Evolutionary conservation across 2,113 vertebrate species (phyloP).

Genomic region (Megalops atlanticus): DNA sequence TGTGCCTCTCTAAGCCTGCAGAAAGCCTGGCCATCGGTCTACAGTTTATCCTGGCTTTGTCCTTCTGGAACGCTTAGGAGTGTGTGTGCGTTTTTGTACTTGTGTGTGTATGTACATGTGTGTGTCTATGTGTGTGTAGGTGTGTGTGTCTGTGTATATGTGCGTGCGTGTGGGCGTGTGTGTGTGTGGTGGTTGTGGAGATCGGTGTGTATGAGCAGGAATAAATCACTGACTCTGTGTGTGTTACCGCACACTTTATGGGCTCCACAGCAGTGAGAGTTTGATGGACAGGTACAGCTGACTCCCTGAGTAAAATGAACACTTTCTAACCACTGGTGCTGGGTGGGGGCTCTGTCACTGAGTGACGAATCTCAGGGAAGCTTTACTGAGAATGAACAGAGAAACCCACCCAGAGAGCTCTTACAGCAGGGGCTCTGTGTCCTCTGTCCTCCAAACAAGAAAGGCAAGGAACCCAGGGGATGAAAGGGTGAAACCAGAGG

Average conservation of each 20-base stretch:
- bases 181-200: not conserved
- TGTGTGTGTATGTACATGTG: constrained; percentile 29
- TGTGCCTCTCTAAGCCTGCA: too few species aligned
- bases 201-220: not conserved
- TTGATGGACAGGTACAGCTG: constrained; percentile 37
- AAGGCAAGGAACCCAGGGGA: not conserved
- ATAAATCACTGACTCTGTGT: not conserved
- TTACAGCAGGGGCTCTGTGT: not conserved
- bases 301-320: not conserved
- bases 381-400: not conserved
- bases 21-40: not conserved
- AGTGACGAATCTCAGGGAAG: not conserved
- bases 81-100: not conserved
- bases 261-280: constrained; percentile 15
- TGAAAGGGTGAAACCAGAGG: not conserved
- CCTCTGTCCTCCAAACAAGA: not conserved
- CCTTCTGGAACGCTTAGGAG: not conserved
- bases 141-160: constrained; percentile 10
- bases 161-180: constrained; percentile 8
- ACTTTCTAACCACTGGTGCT: not conserved
- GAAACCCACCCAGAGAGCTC: not conserved
- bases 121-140: constrained; percentile 24
- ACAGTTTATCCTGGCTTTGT: not conserved
- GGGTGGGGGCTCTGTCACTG: not conserved
- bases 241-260: constrained; percentile 17